Conservation (phyloP, 2,113 vertebrate genomes). For the Plecotus auritus region DNA sequence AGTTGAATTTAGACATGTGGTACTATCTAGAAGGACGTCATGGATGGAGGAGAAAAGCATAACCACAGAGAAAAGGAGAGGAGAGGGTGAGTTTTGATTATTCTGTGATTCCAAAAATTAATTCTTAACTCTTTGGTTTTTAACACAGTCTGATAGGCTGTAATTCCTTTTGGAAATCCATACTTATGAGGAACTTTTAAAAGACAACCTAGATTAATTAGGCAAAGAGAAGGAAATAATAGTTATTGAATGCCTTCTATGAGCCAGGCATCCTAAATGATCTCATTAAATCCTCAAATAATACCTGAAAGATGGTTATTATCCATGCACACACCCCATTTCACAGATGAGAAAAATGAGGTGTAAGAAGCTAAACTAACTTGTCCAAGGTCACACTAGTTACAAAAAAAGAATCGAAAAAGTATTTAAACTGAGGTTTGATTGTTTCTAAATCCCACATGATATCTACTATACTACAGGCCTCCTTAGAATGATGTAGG, state of each 20-base stretch:
- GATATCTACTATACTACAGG: not conserved
- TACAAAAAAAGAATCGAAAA: not conserved
- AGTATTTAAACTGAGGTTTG: not conserved
- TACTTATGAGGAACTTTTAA: not conserved
- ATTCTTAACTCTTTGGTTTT: not conserved
- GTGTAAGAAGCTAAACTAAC: not conserved
- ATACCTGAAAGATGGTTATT: not conserved
- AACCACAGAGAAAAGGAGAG: not conserved
- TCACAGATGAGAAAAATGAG: not conserved
- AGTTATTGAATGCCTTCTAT: not conserved
- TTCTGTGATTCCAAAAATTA: not conserved
- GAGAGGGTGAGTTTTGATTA: not conserved
- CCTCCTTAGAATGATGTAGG: not conserved
- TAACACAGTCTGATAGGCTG: not conserved
- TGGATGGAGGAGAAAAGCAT: not conserved
- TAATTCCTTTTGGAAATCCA: not conserved
- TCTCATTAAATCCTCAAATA: not conserved
- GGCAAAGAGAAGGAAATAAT: not conserved
- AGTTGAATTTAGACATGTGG: not conserved
- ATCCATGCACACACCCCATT: not conserved
- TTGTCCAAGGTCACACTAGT: not conserved
- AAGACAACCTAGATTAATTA: not conserved
- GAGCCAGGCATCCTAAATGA: not conserved
- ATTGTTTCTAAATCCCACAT: not conserved
- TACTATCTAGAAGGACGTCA: not conserved